Evolutionary conservation across 2,797 vertebrate species (phyloP), one percentile per base, ranked within the genome.

Genomic region (Lycodopsis pacificus): DNA sequence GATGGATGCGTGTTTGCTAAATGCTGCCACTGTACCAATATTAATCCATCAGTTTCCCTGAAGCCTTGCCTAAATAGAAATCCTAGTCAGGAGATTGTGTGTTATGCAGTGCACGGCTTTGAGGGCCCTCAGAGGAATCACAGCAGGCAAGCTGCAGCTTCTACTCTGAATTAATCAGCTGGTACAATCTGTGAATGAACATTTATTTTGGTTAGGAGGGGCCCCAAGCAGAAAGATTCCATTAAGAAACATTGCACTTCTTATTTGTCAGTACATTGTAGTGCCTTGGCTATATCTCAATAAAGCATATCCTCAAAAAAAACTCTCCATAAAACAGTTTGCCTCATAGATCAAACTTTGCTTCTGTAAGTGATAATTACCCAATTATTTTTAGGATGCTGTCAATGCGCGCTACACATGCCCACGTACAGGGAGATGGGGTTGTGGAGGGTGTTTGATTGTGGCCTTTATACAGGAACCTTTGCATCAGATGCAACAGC

Each of bases 401-500:
- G 89, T 86, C 88, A 76, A 74, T 75, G 84, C 42, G 71, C 38
- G 65, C 80, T 75, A 51, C 80, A 83, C 80, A 88, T 90, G 25
- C 91, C 87, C 88, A 90, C 89, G 38, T 81, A 75, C 76, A 61
- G 48, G 77, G 57, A 88, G 86, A 89, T 62, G 14, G 71, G 76
- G 82, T 75, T 85, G 82, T 84, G 71, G 81, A 89, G 86, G 84
- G 80, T 86, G 89, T 93, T 93, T 93, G 89, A 94, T 92, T 92
- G 89, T 73, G 87, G 82, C 89, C 89, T 94, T 92, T 91, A 86
- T 88, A 81, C 82, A 63, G 90, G 83, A 94, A 91, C 91, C 90
- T 90, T 89, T 91, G 80, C 90, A 67, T 91, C 87, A 85, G 86
- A 92, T 90, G 86, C 93, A 94, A 92, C 93, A 93, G 91, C 94